Conservation (phyloP, 2,888 invertebrate species). For the Caenorhabditis imperialis region DNA sequence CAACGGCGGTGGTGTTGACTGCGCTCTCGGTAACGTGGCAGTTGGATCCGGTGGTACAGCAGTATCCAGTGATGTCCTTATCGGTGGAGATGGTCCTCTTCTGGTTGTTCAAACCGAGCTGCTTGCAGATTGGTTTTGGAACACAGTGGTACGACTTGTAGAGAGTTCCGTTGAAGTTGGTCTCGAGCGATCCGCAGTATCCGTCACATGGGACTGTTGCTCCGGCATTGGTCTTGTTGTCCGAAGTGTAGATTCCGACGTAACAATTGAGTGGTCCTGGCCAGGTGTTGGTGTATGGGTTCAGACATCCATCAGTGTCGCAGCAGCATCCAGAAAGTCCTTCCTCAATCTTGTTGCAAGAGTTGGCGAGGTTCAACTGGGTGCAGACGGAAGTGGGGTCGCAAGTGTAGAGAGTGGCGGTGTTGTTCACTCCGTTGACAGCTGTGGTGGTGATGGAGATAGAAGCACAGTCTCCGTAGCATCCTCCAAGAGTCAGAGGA, state of each 20-base stretch:
- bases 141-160: constrained; percentile 64
- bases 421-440: constrained; percentile 17
- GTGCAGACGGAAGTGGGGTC: constrained; percentile 60
- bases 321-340: constrained; percentile 63
- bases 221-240: constrained; percentile 41
- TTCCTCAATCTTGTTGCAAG: constrained; percentile 52
- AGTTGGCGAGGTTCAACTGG: constrained; percentile 45
- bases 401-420: constrained; percentile 59
- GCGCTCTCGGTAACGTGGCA: constrained; percentile 54
- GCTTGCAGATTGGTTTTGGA: constrained; percentile 49
- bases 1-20: constrained; percentile 31
- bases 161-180: constrained; percentile 24
- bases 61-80: constrained; percentile 52
- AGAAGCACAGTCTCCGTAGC: constrained; percentile 62
- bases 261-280: constrained; percentile 55
- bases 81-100: constrained; percentile 42
- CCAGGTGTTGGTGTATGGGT: constrained; percentile 39
- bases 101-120: constrained; percentile 56
- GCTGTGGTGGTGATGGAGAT: constrained; percentile 49
- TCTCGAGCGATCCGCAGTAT: constrained; percentile 59
- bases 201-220: constrained; percentile 57
- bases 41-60: constrained; percentile 55
- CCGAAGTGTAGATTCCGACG: constrained; percentile 56
- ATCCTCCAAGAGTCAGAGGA: constrained; percentile 37
- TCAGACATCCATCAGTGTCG: constrained; percentile 59